Base-by-base conservation (phyloP, 1,140 invertebrate genomes). In the Drosophila ironensis region DNA sequence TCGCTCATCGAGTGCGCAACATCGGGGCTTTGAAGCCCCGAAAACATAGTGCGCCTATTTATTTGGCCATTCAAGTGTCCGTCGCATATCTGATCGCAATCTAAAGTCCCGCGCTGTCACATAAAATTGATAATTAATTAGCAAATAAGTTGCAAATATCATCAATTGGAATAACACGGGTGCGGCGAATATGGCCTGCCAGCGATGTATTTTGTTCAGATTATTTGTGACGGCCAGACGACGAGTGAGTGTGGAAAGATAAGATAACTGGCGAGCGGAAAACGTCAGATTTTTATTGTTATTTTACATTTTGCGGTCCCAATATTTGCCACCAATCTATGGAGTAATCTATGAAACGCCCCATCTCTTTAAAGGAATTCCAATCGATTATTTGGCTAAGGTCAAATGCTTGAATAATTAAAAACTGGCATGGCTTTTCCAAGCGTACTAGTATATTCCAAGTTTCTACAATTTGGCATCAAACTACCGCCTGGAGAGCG, bases 91-190 rank as follows among this genome's bases (percentile, higher is more conserved):
- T 16, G 24, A 27, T 46, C 33, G 11, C 35, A 47, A 46, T 63
- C 41, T 40, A 2, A 27, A 57, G 33, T 25, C 30, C 6, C n/a
- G 7, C 14, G 40, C 28, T 64, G 27, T 64, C 61, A 51, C 22
- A 64, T 40, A 24, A 44, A 54, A 67, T 68, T 46, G 41, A 46
- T 68, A 68, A 68, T 68, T 68, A 68, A 68, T 68, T 68, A 68
- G 48, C 48, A 68, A 68, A 68, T 68, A 67, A 68, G 48, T 46
- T 27, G 64, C 61, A 16, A 42, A 20, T 44, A 42, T 61, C 38
- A 68, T 68, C 64, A 68, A 63, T 61, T 38, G 59, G 30, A 38
- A 59, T 63, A 63, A 61, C 30, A 48, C 33, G 20, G 30, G 30
- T 51, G 51, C 57, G 47, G 33, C 3, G n/a, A 12, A 42, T 54